Evolutionary conservation across 1,140 invertebrate genomes (phyloP).

Genomic region (Hormaphis cornu): DNA sequence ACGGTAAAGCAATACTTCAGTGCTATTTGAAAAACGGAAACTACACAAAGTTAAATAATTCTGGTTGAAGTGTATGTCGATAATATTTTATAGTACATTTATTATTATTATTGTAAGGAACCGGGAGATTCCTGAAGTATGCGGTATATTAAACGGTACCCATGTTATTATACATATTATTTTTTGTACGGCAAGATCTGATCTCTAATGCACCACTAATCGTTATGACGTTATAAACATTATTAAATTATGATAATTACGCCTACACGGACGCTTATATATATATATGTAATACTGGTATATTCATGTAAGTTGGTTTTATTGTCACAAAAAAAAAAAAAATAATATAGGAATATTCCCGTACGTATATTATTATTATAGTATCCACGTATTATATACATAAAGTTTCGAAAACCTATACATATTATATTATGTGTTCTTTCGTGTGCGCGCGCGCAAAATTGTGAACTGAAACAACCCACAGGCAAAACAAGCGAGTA

Average conservation of each 20-base stretch:
- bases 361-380: too few relatives aligned
- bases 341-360: too few relatives aligned
- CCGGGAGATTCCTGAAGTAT: not conserved
- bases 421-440: not conserved
- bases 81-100: conserved; percentile 3
- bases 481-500: conserved; percentile 5
- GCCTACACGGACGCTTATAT: conserved; percentile 9
- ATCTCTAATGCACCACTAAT: conserved; percentile 15
- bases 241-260: conserved; percentile 26
- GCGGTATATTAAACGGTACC: not conserved
- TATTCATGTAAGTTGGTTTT: conserved; percentile 20
- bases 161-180: conserved; percentile 4
- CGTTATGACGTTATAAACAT: conserved; percentile 17
- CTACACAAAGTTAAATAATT: too few relatives aligned
- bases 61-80: not conserved
- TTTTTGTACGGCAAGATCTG: not conserved
- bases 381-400: too few relatives aligned
- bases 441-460: not conserved
- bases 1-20: too few relatives aligned
- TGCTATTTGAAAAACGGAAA: too few relatives aligned
- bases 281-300: not conserved
- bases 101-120: not conserved
- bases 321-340: conserved; percentile 15
- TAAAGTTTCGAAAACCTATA: conserved; percentile 11
- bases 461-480: conserved; percentile 17